phyloP scores from a whole-genome alignment of 2,113 vertebrate species.

The Peromyscus leucopus region DNA sequence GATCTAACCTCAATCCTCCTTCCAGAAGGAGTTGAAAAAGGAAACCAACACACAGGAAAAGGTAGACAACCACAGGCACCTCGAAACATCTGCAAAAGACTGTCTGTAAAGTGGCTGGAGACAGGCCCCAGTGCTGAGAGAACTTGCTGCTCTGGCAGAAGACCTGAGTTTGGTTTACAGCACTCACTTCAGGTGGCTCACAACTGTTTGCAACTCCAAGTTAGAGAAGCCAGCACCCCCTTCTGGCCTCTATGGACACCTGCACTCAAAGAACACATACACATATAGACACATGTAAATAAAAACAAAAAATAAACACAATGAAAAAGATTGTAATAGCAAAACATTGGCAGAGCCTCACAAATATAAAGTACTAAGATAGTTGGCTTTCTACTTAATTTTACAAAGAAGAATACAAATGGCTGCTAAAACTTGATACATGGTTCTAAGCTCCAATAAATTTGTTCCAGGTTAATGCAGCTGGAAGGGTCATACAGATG shows the following conservation, averaged over 20 bases:
- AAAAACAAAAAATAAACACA: background rate
- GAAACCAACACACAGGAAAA: background rate
- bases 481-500: background rate
- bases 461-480: background rate
- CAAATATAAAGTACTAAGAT: background rate
- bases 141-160: background rate
- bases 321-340: background rate
- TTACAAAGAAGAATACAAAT: background rate
- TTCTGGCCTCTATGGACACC: background rate
- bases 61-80: background rate
- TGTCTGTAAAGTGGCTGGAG: background rate
- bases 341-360: background rate
- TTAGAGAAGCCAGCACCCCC: background rate
- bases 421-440: background rate
- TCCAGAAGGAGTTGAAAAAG: background rate
- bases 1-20: background rate
- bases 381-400: background rate
- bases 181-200: background rate
- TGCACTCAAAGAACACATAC: background rate
- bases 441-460: background rate
- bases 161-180: background rate
- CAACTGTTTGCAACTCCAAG: background rate
- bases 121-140: background rate
- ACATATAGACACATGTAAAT: background rate
- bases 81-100: background rate